Evolutionary conservation across 2,113 vertebrate genomes (phyloP).

Genomic region (Gambusia affinis): DNA sequence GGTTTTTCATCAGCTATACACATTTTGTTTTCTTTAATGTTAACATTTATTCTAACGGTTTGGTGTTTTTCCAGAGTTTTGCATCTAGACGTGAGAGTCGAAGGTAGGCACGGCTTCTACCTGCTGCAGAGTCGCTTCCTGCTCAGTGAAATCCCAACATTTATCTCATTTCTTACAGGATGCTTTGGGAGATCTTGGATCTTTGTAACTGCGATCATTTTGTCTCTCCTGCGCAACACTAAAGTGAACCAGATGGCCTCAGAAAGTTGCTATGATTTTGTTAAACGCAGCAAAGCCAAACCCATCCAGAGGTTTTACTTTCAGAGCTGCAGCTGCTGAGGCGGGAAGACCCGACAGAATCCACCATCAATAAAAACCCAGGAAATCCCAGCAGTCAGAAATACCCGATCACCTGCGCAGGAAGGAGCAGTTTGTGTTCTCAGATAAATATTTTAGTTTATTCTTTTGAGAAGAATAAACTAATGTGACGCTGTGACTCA

Average conservation of each 20-base stretch:
- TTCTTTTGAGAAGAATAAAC: too few relatives aligned
- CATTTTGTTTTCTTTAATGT: too few relatives aligned
- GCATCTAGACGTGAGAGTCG: slow-evolving; percentile 13
- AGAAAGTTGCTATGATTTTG: background rate
- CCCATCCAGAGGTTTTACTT: background rate
- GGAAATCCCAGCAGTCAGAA: slow-evolving; percentile 37
- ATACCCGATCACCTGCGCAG: background rate
- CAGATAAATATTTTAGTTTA: too few relatives aligned
- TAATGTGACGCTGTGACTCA: too few relatives aligned
- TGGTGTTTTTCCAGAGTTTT: slow-evolving; percentile 46
- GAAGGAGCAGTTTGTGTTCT: too few relatives aligned
- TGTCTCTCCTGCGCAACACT: background rate
- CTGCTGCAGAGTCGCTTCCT: background rate
- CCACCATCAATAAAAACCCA: slow-evolving; percentile 8
- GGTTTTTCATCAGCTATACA: slow-evolving; percentile 25
- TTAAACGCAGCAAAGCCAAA: too few relatives aligned
- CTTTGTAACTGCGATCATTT: fast-evolving
- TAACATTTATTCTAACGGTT: slow-evolving; percentile 4
- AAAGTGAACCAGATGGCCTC: slow-evolving; percentile 18
- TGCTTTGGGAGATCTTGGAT: background rate
- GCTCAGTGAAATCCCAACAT: background rate
- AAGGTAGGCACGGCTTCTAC: background rate
- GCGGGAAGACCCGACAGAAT: background rate
- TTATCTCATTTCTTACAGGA: slow-evolving; percentile 26
- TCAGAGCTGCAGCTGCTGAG: background rate